Percentiles rank a stretch among this genome's conserved stretches.
Conservation (phyloP, 2,888 invertebrate genomes). For the Petrolisthes cinctipes region DNA sequence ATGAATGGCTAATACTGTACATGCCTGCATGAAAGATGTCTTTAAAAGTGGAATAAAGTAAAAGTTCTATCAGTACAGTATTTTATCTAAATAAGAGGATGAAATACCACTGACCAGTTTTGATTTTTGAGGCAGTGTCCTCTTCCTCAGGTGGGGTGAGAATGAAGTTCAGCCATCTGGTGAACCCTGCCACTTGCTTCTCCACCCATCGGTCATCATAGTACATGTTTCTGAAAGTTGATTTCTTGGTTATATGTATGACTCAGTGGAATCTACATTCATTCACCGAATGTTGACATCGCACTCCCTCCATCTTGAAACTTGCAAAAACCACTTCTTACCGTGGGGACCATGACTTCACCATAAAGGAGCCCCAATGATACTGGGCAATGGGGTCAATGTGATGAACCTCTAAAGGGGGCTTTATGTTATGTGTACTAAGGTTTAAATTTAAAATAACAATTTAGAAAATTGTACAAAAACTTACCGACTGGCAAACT, state of each 20-base stretch:
- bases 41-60: neutral
- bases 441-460: no score
- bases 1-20: neutral
- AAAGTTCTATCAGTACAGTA: neutral
- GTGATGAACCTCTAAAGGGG: no score
- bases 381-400: no score
- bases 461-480: no score
- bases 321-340: no score
- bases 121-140: constrained; percentile 32
- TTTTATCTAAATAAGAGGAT: neutral
- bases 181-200: constrained; percentile 71
- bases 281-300: no score
- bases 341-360: no score
- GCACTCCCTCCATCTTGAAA: no score
- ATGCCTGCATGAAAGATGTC: neutral
- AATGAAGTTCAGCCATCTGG: constrained; percentile 71
- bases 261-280: neutral
- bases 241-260: neutral
- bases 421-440: no score
- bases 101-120: constrained; percentile 36
- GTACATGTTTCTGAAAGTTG: constrained; percentile 70
- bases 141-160: constrained; percentile 70
- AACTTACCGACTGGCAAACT: no score
- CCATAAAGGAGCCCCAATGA: no score
- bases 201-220: constrained; percentile 72